Percentiles rank a stretch among this genome's conserved stretches.
phyloP scores from a whole-genome alignment of 64 coral and sea anemone species.

The Catalaphyllia jardinei region DNA sequence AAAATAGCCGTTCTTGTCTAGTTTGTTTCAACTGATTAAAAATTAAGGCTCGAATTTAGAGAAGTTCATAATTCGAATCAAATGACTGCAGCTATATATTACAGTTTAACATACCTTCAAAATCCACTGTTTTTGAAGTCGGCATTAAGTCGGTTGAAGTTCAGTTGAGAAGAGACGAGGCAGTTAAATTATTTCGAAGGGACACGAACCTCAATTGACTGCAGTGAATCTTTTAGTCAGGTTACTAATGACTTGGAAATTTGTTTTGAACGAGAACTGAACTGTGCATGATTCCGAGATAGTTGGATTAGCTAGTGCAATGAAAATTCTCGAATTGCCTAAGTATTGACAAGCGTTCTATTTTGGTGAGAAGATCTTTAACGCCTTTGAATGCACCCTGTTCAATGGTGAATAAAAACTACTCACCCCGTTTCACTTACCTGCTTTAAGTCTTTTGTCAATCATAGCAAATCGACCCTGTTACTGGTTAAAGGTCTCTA shows the following conservation, averaged over 20 bases:
- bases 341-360: neutral
- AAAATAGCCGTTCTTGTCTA: neutral
- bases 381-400: neutral
- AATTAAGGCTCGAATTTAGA: neutral
- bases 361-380: neutral
- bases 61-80: neutral
- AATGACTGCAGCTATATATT: neutral
- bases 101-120: conserved; percentile 16
- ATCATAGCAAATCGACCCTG: neutral
- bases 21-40: neutral
- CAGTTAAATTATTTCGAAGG: neutral
- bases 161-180: neutral
- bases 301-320: conserved; percentile 4
- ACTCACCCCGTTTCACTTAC: conserved; percentile 18
- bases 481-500: neutral
- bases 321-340: neutral
- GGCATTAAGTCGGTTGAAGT: neutral
- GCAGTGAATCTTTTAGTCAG: neutral
- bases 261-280: neutral
- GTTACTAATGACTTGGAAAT: conserved; percentile 6
- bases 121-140: neutral
- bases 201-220: neutral
- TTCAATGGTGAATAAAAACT: neutral
- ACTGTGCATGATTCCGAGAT: neutral
- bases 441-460: conserved; percentile 6